A percentile compares a stretch with the other conserved stretches of the same genome.
Conservation (phyloP, 2,797 vertebrate genomes). For the Ambastaia sidthimunki region DNA sequence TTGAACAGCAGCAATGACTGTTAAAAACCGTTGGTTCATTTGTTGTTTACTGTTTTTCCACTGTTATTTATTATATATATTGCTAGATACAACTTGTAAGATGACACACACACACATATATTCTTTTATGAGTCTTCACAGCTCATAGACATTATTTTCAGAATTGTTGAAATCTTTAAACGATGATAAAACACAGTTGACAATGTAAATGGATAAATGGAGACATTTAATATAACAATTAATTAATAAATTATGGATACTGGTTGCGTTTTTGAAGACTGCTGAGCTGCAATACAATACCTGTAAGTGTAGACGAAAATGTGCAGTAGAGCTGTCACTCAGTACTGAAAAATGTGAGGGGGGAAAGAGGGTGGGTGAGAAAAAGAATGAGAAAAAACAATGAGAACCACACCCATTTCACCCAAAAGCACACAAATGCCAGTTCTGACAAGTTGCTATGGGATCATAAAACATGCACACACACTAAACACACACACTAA, state of each 20-base stretch:
- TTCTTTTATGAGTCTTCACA: no score
- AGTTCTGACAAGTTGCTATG: constrained; percentile 45
- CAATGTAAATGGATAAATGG: background rate
- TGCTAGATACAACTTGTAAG: background rate
- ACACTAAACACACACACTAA: background rate
- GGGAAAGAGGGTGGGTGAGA: background rate
- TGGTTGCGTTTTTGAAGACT: constrained; percentile 13
- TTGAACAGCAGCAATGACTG: background rate
- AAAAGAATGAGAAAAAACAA: constrained; percentile 10
- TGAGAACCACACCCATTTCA: constrained; percentile 51
- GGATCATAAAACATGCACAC: background rate
- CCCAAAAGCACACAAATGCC: constrained; percentile 29
- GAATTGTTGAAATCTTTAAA: no score
- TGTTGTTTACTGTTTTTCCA: background rate
- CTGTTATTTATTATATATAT: background rate
- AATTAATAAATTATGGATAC: background rate
- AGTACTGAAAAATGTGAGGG: background rate
- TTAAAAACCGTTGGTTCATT: no score
- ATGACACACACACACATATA: no score
- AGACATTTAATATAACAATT: background rate
- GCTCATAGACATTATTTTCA: no score
- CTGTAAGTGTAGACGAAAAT: background rate
- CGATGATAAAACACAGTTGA: no score
- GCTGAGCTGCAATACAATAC: constrained; percentile 10
- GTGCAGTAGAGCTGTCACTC: background rate